phyloP scores from a whole-genome alignment of 1,140 invertebrate genomes.

The Hycleus phaleratus region DNA sequence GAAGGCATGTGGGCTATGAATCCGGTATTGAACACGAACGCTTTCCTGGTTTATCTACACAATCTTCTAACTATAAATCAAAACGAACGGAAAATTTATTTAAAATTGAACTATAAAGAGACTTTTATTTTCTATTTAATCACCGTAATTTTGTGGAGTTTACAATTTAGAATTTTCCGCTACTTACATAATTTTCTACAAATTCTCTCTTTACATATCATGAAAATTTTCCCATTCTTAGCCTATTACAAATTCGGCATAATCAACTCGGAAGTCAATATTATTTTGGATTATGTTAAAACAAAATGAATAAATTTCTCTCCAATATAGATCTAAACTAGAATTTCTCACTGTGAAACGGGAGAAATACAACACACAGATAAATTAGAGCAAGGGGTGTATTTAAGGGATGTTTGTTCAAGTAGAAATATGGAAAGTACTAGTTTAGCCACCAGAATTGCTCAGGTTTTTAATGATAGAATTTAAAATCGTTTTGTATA shows the following conservation, averaged over 20 bases:
- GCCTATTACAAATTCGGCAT: slow-evolving; percentile 31
- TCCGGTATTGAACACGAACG: slow-evolving; percentile 26
- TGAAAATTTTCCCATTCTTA: slow-evolving; percentile 32
- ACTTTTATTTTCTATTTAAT: not conserved
- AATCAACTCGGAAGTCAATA: not conserved
- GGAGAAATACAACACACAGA: too few relatives aligned
- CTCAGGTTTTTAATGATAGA: too few relatives aligned
- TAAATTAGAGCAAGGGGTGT: too few relatives aligned
- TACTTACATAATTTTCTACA: slow-evolving; percentile 16
- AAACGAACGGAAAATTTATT: not conserved
- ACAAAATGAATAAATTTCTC: too few relatives aligned
- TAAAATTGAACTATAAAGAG: slow-evolving; percentile 1
- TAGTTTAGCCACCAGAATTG: too few relatives aligned
- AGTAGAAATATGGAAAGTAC: too few relatives aligned
- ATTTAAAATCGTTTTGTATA: too few relatives aligned
- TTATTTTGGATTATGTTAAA: not conserved
- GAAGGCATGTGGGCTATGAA: slow-evolving; percentile 33
- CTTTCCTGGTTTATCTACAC: slow-evolving; percentile 21
- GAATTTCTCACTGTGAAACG: too few relatives aligned
- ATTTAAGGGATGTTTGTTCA: too few relatives aligned
- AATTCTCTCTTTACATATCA: slow-evolving; percentile 19
- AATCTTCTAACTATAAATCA: slow-evolving; percentile 9
- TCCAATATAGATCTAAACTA: too few relatives aligned
- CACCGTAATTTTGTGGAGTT: slow-evolving; percentile 1
- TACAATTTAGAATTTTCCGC: slow-evolving; percentile 9